Evolutionary conservation across 2,113 vertebrate species (phyloP).

Genomic region (Pteruthius melanotis): DNA sequence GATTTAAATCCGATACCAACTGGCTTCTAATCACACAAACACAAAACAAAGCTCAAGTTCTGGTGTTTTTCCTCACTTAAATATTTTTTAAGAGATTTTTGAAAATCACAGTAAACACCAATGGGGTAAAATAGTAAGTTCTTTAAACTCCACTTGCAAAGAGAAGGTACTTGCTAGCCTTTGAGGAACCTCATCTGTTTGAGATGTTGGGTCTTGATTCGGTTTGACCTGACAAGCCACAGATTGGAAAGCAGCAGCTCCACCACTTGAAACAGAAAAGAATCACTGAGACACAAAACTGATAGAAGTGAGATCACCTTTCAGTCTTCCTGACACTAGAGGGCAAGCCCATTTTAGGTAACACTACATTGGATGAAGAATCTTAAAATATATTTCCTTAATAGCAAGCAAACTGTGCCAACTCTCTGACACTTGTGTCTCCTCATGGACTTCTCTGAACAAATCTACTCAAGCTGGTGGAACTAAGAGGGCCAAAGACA

Average conservation of each 20-base stretch:
- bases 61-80: not conserved
- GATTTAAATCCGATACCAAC: not conserved
- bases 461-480: not conserved
- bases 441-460: not conserved
- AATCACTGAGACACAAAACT: not conserved
- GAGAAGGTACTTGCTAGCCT: not conserved
- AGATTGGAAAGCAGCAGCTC: constrained; percentile 38
- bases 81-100: not conserved
- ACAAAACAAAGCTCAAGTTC: not conserved
- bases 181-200: not conserved
- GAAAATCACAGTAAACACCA: not conserved
- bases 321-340: constrained; percentile 49
- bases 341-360: constrained; percentile 53
- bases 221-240: not conserved
- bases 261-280: constrained; percentile 12
- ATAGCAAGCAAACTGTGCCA: not conserved
- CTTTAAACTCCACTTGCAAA: not conserved
- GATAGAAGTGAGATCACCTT: not conserved
- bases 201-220: not conserved
- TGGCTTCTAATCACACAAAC: not conserved
- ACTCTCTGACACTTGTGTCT: not conserved
- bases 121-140: not conserved
- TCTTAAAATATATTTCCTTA: not conserved
- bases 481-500: not conserved
- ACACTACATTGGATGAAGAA: not conserved